Percentiles rank a stretch among this genome's conserved stretches.
phyloP scores from a whole-genome alignment of 2,113 vertebrate genomes.

The Euleptes europaea region DNA sequence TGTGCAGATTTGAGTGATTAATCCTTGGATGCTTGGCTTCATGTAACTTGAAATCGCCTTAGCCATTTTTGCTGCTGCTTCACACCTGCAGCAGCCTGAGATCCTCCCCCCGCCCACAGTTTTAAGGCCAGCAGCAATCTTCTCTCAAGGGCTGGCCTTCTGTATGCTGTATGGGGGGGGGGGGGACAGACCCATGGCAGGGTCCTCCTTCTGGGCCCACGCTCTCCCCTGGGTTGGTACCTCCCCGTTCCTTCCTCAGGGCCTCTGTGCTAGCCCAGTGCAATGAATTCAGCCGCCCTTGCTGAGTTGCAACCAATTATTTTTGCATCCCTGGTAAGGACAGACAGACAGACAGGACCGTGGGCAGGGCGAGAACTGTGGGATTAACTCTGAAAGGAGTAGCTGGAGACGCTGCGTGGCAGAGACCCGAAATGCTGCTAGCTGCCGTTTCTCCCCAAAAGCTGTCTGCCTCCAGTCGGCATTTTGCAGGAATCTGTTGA shows the following conservation, averaged over 20 bases:
- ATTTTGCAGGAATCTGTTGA: no score
- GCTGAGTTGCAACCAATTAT: neutral
- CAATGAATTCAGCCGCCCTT: neutral
- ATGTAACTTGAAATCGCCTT: no score
- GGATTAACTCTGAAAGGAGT: neutral
- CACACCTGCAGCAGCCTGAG: no score
- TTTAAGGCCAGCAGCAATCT: no score
- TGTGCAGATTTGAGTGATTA: no score
- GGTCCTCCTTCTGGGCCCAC: neutral
- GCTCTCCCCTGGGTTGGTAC: neutral
- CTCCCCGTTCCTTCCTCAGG: neutral
- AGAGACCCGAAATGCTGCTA: neutral
- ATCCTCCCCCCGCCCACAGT: no score
- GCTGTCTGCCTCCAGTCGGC: no score
- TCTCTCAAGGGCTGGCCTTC: neutral
- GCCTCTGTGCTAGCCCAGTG: neutral
- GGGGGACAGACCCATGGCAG: no score
- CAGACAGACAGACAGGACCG: no score
- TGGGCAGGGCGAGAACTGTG: neutral
- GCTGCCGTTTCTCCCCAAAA: no score
- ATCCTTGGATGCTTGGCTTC: no score
- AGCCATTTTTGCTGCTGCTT: no score
- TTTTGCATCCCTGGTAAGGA: neutral
- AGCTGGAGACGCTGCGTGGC: neutral
- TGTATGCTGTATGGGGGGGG: neutral